Base-by-base conservation (phyloP, 2,888 invertebrate species). In the Neoaliturus tenellus region DNA sequence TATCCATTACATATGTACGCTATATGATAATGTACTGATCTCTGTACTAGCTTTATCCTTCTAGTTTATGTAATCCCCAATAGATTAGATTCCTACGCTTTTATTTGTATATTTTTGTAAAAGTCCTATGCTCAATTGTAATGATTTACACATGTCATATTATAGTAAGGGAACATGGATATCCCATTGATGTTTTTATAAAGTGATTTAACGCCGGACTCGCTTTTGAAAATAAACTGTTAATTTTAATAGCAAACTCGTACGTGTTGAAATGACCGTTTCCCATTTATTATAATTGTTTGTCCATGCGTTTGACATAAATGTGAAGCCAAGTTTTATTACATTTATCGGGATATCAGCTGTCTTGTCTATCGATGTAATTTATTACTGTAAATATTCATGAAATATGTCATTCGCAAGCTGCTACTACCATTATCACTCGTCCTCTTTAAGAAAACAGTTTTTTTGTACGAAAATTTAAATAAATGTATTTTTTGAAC, bases 401-500 rank as follows among this genome's bases (percentile, higher is more conserved):
- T 62, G 23, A 10, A 51, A 51, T 23, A 6, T 51, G 5, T 23
- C 51, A 51, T 51, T 12, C 4, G 44, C 10, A 4, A 28, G 31
- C 35, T 17, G 33, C 55, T 78, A n/a, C 23, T 25, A 44, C 17
- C 28, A 12, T 71, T 20, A 35, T 20, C 6, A n/a, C 33, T 28
- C 78, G 17, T 78, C 78, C 78, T 62, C 33, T 20, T 51, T 4
- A 78, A 33, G n/a, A 2, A 31, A n/a, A n/a, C n/a, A 5, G 1
- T 78, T 55, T 55, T 55, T 78, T 33, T 78, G 10, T 33, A 20
- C 31, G 48, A 55, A 82, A n/a, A 20, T n/a, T 14, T 51, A n/a
- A 44, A 82, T 39, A 73, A 82, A 82, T 82, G 82, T 82, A 82
- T 71, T 51, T 73, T 73, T 82, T 82, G 41, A 73, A 73, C 55